phyloP scores from a whole-genome alignment of 2,888 invertebrate genomes.

The Orthosia gracilis region DNA sequence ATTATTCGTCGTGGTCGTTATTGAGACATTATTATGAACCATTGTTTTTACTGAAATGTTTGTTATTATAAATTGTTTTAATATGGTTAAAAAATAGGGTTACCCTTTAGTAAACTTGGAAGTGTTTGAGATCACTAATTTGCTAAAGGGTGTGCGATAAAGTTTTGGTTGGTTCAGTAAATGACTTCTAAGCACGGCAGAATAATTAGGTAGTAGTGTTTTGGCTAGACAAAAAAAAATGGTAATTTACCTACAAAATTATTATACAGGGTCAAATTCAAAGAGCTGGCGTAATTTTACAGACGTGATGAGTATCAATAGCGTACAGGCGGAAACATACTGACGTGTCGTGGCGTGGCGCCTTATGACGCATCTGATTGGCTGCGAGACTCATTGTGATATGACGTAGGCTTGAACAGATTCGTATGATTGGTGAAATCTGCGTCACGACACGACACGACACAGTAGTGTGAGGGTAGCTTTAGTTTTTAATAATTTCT shows the following conservation, averaged over 20 bases:
- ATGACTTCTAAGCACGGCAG: slow-evolving; percentile 4
- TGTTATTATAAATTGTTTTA: slow-evolving; percentile 3
- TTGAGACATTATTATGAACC: not conserved
- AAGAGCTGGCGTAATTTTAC: not conserved
- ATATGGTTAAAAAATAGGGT: slow-evolving; percentile 5
- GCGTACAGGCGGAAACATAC: too few species aligned
- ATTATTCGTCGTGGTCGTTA: not conserved
- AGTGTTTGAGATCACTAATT: slow-evolving; percentile 41
- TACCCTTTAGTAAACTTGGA: slow-evolving; percentile 26
- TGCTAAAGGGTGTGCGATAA: slow-evolving; percentile 2
- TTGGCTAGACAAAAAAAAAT: too few species aligned
- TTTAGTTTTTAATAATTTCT: too few species aligned
- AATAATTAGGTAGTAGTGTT: not conserved
- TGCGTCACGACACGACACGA: too few species aligned
- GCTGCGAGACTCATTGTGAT: too few species aligned
- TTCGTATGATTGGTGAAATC: too few species aligned
- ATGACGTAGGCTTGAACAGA: too few species aligned
- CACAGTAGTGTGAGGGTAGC: too few species aligned
- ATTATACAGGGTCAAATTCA: not conserved
- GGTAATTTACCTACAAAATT: not conserved
- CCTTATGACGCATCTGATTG: too few species aligned
- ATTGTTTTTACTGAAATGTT: not conserved
- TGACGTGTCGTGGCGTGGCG: too few species aligned
- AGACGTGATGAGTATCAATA: too few species aligned
- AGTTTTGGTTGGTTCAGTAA: not conserved